These are phyloP conservation scores for Leptinotarsa haldemani DNA, from an alignment of 2,888 invertebrate species.

Conservation along the genomic window DNA sequence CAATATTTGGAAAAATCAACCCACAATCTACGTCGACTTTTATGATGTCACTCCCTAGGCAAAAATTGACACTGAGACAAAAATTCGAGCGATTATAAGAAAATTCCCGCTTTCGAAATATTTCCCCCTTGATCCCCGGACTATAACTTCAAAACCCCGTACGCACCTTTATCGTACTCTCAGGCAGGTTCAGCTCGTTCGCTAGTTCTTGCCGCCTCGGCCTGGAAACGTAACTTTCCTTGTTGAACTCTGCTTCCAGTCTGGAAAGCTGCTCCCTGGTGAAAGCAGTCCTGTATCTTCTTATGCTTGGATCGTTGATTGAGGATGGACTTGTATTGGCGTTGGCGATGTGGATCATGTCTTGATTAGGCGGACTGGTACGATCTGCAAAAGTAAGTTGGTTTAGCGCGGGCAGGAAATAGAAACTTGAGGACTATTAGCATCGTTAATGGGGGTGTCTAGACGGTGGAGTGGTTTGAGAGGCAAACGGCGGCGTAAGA, in stretches of 20 bases:
- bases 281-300: conserved; percentile 97
- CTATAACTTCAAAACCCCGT: background rate
- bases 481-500: background rate
- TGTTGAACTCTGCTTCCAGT: conserved; percentile 95
- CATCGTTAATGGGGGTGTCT: conserved; percentile 30
- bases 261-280: conserved; percentile 92
- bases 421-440: background rate
- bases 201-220: conserved; percentile 96
- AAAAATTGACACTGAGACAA: too few species aligned
- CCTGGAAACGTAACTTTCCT: conserved; percentile 97
- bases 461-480: conserved; percentile 28
- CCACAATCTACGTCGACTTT: too few species aligned
- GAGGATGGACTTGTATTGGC: conserved; percentile 44
- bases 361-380: conserved; percentile 62
- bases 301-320: conserved; percentile 74
- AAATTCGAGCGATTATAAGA: background rate
- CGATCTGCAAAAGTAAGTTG: conserved; percentile 62
- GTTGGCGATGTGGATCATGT: conserved; percentile 47
- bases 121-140: background rate
- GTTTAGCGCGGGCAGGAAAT: background rate
- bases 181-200: conserved; percentile 90
- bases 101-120: background rate
- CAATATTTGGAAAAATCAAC: too few species aligned
- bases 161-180: conserved; percentile 96
- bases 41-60: too few species aligned